Conservation (phyloP, 2,797 vertebrate species). For the Serranus cabrilla region DNA sequence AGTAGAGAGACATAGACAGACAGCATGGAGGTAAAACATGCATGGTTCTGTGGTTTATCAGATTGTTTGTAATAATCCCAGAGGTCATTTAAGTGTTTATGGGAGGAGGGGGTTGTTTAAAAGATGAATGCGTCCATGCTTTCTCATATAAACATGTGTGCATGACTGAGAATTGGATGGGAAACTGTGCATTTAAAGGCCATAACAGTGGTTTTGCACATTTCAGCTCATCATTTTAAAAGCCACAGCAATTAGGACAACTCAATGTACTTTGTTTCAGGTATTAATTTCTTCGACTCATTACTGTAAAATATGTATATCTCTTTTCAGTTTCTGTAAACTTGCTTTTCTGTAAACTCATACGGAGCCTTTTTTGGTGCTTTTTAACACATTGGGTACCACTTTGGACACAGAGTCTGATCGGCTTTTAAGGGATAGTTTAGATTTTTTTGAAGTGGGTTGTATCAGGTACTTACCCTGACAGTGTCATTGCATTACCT, state of each 20-base stretch:
- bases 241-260: background rate
- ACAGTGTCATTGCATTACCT: no score
- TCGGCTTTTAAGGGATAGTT: no score
- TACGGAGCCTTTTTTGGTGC: no score
- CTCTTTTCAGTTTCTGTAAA: background rate
- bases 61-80: slow-evolving; percentile 40
- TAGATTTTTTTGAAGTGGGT: no score
- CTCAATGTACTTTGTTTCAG: background rate
- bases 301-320: background rate
- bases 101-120: slow-evolving; percentile 28
- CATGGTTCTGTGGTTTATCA: slow-evolving; percentile 16
- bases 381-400: no score
- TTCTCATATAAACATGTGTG: slow-evolving; percentile 20
- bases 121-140: slow-evolving; percentile 27
- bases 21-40: background rate
- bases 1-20: background rate
- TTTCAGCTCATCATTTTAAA: background rate
- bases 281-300: background rate
- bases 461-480: no score
- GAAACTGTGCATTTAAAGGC: background rate
- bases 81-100: slow-evolving; percentile 15
- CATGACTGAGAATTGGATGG: slow-evolving; percentile 9
- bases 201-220: background rate
- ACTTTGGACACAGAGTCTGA: no score
- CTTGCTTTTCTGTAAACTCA: no score